A percentile compares a stretch with the other conserved stretches of the same genome.
Evolutionary conservation across 2,797 vertebrate species (phyloP).

Genomic region (Mus minutoides): DNA sequence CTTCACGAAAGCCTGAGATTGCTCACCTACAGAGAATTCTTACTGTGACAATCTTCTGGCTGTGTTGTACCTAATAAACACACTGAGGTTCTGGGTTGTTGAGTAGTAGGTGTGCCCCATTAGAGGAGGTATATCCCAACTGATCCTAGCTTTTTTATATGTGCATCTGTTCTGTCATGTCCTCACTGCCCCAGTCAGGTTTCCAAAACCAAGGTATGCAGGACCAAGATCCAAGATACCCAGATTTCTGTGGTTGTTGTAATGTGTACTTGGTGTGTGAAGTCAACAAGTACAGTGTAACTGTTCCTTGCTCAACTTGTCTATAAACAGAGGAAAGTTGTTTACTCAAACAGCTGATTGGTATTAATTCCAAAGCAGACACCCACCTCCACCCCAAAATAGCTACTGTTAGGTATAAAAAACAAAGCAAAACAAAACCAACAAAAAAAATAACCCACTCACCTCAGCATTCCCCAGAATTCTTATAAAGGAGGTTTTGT

Average conservation of each 20-base stretch:
- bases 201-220: not conserved
- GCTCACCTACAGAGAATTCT: not conserved
- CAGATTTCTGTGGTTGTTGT: not conserved
- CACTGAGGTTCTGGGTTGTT: not conserved
- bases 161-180: not conserved
- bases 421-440: not conserved
- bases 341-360: not conserved
- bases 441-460: not conserved
- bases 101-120: not conserved
- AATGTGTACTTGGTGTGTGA: not conserved
- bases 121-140: not conserved
- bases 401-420: not conserved
- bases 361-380: not conserved
- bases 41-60: too few relatives aligned
- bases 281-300: not conserved
- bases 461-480: not conserved
- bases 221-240: not conserved
- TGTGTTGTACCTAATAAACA: not conserved
- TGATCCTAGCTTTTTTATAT: not conserved
- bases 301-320: not conserved
- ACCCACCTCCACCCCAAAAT: not conserved
- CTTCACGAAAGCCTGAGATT: not conserved
- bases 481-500: not conserved
- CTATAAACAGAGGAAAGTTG: not conserved
- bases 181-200: not conserved